Conservation (phyloP, 2,113 vertebrate genomes). For the Coryphaenoides rupestris region DNA sequence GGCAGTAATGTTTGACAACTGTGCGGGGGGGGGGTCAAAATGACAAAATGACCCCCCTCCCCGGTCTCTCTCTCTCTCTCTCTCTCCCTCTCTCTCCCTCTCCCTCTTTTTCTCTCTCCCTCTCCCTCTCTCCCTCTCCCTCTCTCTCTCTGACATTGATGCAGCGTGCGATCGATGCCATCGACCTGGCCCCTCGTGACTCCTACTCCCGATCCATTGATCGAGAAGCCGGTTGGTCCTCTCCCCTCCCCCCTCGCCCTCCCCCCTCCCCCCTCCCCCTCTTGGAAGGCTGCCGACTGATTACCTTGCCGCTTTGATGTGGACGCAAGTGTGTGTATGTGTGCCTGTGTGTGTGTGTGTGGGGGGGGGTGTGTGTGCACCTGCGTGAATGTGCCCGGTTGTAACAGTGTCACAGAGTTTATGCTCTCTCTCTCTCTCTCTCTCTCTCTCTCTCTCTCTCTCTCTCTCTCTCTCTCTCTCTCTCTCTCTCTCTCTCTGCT, state of each 20-base stretch:
- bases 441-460: not conserved
- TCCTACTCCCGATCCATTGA: constrained; percentile 43
- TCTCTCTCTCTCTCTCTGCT: not conserved
- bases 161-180: constrained; percentile 65
- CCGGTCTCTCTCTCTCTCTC: not conserved
- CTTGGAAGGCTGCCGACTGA: constrained; percentile 47
- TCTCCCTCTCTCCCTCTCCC: not conserved
- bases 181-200: constrained; percentile 53
- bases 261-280: no score
- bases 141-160: constrained; percentile 41
- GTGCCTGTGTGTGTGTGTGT: not conserved
- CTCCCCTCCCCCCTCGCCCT: no score
- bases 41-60: no score
- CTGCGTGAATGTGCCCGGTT: not conserved
- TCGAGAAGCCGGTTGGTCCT: constrained; percentile 32
- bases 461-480: not conserved
- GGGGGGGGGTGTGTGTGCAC: no score
- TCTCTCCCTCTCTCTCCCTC: not conserved
- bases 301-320: constrained; percentile 61
- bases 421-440: not conserved
- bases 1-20: no score
- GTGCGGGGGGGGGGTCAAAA: no score
- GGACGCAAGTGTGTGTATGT: not conserved
- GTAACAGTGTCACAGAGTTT: not conserved
- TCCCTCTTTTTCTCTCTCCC: not conserved